A percentile compares a stretch with the other conserved stretches of the same genome.
phyloP scores from a whole-genome alignment of 92 coral and sea anemone genomes.

The Muricea muricata region DNA sequence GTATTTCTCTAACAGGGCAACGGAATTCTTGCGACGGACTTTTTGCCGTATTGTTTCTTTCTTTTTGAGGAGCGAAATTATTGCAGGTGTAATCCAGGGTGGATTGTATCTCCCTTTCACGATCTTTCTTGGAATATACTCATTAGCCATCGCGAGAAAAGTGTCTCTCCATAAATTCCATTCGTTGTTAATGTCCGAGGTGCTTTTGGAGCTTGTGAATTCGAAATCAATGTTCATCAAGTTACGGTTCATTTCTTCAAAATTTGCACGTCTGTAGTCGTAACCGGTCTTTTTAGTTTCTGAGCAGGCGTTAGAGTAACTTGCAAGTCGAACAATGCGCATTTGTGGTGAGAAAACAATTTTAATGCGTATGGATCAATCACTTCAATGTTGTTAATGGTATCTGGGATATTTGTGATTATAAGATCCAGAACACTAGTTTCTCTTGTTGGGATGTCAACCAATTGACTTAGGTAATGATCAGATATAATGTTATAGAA shows the following conservation, averaged over 20 bases:
- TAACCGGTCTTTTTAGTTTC: slow-evolving; percentile 36
- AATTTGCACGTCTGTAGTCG: slow-evolving; percentile 61
- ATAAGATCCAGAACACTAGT: slow-evolving; percentile 56
- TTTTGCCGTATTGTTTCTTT: slow-evolving; percentile 10
- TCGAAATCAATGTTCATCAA: no score
- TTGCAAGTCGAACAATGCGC: slow-evolving; percentile 28
- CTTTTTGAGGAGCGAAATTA: background rate
- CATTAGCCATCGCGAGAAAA: background rate
- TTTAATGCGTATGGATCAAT: slow-evolving; percentile 45
- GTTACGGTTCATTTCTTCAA: slow-evolving; percentile 2
- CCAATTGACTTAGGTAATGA: slow-evolving; percentile 51
- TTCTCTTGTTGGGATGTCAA: slow-evolving; percentile 50
- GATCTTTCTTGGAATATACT: slow-evolving; percentile 8
- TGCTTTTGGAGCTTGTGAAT: no score
- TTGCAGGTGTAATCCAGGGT: slow-evolving; percentile 18
- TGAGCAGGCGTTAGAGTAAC: slow-evolving; percentile 24
- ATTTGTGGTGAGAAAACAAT: slow-evolving; percentile 50
- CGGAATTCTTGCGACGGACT: background rate
- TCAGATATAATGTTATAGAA: slow-evolving; percentile 63
- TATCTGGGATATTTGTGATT: slow-evolving; percentile 63
- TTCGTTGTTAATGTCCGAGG: no score
- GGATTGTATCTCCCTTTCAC: slow-evolving; percentile 21
- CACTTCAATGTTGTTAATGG: background rate
- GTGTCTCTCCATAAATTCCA: background rate
- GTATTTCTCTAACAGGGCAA: background rate